Evolutionary conservation across 2,797 vertebrate species (phyloP).

Genomic region (Tapirus indicus): DNA sequence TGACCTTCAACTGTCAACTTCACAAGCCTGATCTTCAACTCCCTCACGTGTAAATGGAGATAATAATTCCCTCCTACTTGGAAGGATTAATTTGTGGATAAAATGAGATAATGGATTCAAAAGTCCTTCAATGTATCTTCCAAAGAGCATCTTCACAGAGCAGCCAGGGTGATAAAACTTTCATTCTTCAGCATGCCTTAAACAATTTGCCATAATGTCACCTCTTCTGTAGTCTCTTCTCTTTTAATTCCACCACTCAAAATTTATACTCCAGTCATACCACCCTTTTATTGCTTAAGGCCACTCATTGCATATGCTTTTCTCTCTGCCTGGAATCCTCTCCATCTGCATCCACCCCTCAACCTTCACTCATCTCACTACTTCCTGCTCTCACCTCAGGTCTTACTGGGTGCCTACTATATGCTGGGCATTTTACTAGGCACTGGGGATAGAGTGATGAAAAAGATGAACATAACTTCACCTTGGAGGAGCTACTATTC

Average conservation of each 20-base stretch:
- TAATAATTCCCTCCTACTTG: background rate
- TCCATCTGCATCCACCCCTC: background rate
- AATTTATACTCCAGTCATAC: background rate
- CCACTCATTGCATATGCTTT: background rate
- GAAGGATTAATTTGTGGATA: constrained; percentile 18
- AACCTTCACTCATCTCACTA: background rate
- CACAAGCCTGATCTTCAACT: background rate
- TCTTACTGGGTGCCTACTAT: background rate
- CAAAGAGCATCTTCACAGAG: background rate
- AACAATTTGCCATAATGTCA: background rate
- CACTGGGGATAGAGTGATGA: background rate
- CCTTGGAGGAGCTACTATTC: background rate
- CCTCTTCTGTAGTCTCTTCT: background rate
- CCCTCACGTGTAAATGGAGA: background rate
- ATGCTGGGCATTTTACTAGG: background rate
- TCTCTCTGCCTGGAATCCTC: background rate
- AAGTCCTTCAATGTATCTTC: background rate
- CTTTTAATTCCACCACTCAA: background rate
- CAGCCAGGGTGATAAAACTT: background rate
- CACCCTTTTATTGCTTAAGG: background rate
- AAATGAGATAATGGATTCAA: constrained; percentile 29
- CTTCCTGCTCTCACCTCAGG: background rate
- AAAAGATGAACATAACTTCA: background rate
- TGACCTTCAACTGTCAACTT: constrained; percentile 13
- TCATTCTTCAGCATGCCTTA: background rate